phyloP scores from a whole-genome alignment of 2,113 vertebrate species.

The Otus sunia region DNA sequence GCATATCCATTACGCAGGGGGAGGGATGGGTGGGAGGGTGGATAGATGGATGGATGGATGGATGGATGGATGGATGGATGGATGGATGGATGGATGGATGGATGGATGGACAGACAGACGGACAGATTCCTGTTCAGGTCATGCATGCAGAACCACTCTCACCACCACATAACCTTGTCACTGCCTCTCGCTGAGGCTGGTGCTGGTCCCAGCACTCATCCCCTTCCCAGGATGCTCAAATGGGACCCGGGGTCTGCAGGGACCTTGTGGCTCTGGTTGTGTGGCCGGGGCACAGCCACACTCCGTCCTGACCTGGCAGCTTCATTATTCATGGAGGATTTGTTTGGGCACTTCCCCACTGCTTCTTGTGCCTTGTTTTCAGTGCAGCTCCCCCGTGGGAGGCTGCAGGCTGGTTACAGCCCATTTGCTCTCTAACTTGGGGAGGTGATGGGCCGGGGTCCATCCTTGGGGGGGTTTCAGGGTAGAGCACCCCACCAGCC shows the following conservation, averaged over 20 bases:
- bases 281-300: no score
- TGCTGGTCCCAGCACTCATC: neutral
- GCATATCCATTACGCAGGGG: neutral
- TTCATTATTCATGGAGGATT: neutral
- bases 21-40: no score
- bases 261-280: neutral
- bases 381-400: fast-evolving
- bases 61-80: neutral
- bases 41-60: no score
- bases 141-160: fast-evolving
- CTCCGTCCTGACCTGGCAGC: neutral
- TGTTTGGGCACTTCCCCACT: neutral
- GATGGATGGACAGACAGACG: neutral
- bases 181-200: neutral
- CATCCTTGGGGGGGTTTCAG: fast-evolving
- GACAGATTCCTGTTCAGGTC: neutral
- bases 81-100: neutral
- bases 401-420: neutral
- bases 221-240: neutral
- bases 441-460: neutral
- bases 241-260: neutral
- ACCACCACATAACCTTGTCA: neutral
- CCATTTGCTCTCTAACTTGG: fast-evolving
- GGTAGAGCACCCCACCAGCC: neutral
- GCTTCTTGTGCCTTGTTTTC: neutral